Evolutionary conservation across 30 jellyfish, hydroid and myxozoan species (phyloP).

Genomic region (Phacellophora camtschatica): DNA sequence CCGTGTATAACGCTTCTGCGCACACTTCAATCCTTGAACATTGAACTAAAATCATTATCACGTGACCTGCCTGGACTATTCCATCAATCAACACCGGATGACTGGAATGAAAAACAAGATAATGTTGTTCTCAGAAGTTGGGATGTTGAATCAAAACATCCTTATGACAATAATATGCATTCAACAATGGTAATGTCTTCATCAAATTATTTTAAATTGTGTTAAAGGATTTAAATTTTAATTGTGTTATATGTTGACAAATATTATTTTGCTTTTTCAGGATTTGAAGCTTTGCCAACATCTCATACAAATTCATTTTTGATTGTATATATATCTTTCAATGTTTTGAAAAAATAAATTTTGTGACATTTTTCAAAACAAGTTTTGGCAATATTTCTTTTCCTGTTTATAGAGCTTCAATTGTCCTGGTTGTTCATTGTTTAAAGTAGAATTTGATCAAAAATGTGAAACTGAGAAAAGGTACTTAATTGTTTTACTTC

Average conservation of each 20-base stretch:
- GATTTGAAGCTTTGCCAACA: too few species aligned
- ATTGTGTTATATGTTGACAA: too few species aligned
- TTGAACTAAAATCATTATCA: slow-evolving; percentile 46
- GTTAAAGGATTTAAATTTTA: too few species aligned
- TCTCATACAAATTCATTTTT: too few species aligned
- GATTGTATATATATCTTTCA: too few species aligned
- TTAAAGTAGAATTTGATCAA: slow-evolving; percentile 80
- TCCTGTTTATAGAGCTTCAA: slow-evolving; percentile 69
- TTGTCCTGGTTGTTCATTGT: slow-evolving; percentile 91
- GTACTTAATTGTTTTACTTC: too few species aligned
- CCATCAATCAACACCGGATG: slow-evolving; percentile 53
- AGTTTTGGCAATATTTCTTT: too few species aligned
- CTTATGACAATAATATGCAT: slow-evolving; percentile 67
- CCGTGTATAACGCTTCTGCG: slow-evolving; percentile 60
- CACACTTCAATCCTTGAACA: slow-evolving; percentile 49
- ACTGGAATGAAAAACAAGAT: slow-evolving; percentile 50
- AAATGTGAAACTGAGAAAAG: slow-evolving; percentile 85
- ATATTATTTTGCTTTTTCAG: too few species aligned
- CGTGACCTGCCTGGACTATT: slow-evolving; percentile 70
- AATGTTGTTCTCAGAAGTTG: slow-evolving; percentile 69
- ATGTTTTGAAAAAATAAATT: too few species aligned
- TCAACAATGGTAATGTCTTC: slow-evolving; percentile 61
- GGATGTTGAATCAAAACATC: slow-evolving; percentile 90
- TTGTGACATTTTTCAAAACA: background rate
- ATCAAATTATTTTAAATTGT: too few species aligned